phyloP scores from a whole-genome alignment of 2,797 vertebrate genomes.

The Tachyglossus aculeatus region DNA sequence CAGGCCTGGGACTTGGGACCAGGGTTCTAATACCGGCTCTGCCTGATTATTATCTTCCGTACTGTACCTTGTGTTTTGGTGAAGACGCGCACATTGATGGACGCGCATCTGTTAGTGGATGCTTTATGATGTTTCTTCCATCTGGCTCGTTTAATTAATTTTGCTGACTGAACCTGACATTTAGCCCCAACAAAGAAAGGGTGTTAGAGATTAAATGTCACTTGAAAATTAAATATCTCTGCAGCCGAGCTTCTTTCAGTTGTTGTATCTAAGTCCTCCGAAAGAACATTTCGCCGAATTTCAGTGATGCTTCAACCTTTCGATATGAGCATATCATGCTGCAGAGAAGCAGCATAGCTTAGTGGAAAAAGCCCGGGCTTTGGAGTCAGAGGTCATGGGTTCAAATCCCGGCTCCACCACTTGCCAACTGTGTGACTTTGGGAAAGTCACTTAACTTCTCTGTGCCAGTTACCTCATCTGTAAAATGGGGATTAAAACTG shows the following conservation, averaged over 20 bases:
- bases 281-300: neutral
- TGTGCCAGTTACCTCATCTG: too few species aligned
- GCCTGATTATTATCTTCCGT: too few species aligned
- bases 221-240: slow-evolving; percentile 52
- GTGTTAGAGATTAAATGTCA: slow-evolving; percentile 41
- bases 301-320: slow-evolving; percentile 46
- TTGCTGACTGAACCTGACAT: slow-evolving; percentile 35
- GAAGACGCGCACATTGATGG: slow-evolving; percentile 9
- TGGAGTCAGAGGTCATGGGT: neutral
- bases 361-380: neutral
- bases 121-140: neutral
- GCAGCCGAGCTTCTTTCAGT: slow-evolving; percentile 8
- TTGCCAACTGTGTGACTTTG: too few species aligned
- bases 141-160: slow-evolving; percentile 18
- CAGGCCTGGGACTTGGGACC: too few species aligned
- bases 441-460: too few species aligned
- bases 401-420: neutral
- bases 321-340: slow-evolving; percentile 36
- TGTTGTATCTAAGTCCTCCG: neutral
- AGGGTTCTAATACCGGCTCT: too few species aligned
- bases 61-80: neutral
- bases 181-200: slow-evolving; percentile 37
- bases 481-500: too few species aligned
- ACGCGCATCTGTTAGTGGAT: neutral
- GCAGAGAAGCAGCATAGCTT: slow-evolving; percentile 12